These are phyloP conservation scores for Platorchestia sp. DNA, from an alignment of 1,140 invertebrate genomes.

Conservation along the genomic window DNA sequence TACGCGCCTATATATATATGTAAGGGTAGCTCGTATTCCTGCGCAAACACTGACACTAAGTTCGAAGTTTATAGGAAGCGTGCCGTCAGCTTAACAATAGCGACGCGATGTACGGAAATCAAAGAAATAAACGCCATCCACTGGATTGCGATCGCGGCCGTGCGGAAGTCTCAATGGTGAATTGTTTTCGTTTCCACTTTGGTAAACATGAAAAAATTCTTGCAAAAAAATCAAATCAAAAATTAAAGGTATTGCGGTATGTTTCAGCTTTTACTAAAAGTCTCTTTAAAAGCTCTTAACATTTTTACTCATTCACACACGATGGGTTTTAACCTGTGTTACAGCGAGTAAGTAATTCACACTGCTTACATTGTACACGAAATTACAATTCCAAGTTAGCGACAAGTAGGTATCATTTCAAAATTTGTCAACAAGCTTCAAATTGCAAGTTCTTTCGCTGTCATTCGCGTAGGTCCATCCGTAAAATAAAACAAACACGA, in stretches of 20 bases:
- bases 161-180: neutral
- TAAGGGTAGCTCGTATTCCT: neutral
- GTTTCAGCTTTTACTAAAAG: neutral
- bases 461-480: too few relatives aligned
- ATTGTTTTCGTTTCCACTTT: neutral
- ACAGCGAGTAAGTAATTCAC: neutral
- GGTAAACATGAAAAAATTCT: neutral
- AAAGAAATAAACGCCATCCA: neutral
- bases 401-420: too few relatives aligned
- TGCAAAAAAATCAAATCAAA: neutral
- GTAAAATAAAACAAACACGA: too few relatives aligned
- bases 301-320: neutral
- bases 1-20: neutral
- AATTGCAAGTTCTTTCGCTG: too few relatives aligned
- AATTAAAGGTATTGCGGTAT: neutral
- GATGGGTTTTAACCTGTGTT: neutral
- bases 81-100: neutral
- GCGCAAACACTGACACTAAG: neutral
- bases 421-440: too few relatives aligned
- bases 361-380: neutral
- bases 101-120: neutral
- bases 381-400: neutral
- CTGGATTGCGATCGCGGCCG: neutral
- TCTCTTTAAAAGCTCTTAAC: neutral
- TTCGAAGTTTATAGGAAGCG: neutral